phyloP scores from a whole-genome alignment of 2,888 invertebrate genomes.

The Drosophila cognata region DNA sequence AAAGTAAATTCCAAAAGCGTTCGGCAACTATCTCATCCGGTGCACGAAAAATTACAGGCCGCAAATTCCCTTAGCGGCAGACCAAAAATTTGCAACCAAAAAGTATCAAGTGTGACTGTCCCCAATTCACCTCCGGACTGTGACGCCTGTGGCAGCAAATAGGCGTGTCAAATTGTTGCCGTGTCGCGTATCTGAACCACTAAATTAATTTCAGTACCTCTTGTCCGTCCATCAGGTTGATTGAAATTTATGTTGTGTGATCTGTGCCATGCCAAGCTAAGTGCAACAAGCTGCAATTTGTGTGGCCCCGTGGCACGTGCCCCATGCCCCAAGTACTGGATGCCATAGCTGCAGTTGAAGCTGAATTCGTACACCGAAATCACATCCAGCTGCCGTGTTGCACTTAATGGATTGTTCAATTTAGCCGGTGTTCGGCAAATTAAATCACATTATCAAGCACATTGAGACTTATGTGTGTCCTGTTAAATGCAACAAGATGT shows the following conservation, averaged over 20 bases:
- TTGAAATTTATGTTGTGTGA: slow-evolving; percentile 59
- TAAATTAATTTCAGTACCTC: slow-evolving; percentile 42
- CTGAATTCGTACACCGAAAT: slow-evolving; percentile 15
- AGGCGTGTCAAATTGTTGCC: slow-evolving; percentile 47
- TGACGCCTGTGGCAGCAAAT: slow-evolving; percentile 12
- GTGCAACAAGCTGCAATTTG: slow-evolving; percentile 65
- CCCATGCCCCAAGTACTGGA: slow-evolving; percentile 10
- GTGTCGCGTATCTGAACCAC: slow-evolving; percentile 35
- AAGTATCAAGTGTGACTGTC: slow-evolving; percentile 14
- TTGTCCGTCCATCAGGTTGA: slow-evolving; percentile 50
- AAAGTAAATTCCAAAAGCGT: slow-evolving; percentile 49
- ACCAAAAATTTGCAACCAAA: slow-evolving; percentile 6
- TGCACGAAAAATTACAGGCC: slow-evolving; percentile 21
- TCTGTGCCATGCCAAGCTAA: slow-evolving; percentile 59
- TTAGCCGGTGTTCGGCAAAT: slow-evolving; percentile 37
- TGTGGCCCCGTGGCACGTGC: slow-evolving; percentile 3
- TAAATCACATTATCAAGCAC: slow-evolving; percentile 28
- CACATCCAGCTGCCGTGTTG: slow-evolving; percentile 26
- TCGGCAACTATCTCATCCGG: slow-evolving; percentile 65
- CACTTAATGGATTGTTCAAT: slow-evolving; percentile 65
- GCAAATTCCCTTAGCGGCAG: slow-evolving; percentile 15
- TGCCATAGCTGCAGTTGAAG: slow-evolving; percentile 17
- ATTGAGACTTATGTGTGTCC: slow-evolving; percentile 56
- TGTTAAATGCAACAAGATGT: slow-evolving; percentile 78
- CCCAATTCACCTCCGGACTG: not conserved